Conservation (phyloP, 2,888 invertebrate genomes). For the Geophilus truncorum region DNA sequence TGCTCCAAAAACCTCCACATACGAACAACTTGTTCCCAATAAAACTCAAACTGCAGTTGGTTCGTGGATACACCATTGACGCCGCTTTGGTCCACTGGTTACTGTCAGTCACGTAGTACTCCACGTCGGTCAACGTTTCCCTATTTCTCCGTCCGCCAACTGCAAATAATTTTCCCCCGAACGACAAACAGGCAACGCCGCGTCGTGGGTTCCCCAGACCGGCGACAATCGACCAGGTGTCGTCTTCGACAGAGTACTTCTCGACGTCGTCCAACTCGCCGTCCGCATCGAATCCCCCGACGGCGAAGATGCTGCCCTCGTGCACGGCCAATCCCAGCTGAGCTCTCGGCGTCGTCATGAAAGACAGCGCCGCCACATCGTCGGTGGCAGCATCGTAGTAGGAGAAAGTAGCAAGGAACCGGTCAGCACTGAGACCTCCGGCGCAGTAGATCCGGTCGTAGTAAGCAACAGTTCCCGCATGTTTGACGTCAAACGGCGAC, state of each 20-base stretch:
- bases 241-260: neutral
- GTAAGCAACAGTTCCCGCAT: neutral
- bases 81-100: constrained; percentile 5
- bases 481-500: neutral
- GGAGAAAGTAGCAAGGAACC: neutral
- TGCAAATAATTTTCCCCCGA: neutral
- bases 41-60: neutral
- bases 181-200: neutral
- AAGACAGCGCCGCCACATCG: neutral
- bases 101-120: neutral
- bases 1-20: neutral
- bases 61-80: neutral
- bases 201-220: neutral
- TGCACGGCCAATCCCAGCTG: neutral
- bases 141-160: neutral
- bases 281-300: neutral
- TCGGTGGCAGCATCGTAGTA: neutral
- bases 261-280: neutral
- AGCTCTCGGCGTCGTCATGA: neutral
- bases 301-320: neutral
- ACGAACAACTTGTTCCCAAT: neutral
- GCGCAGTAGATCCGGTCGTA: neutral
- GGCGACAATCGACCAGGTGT: neutral
- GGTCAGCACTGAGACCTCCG: neutral
- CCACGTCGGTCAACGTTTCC: neutral